These are phyloP conservation scores for Cryptomyrus ogoouensis DNA, from an alignment of 2,113 vertebrate genomes.

Conservation along the genomic window DNA sequence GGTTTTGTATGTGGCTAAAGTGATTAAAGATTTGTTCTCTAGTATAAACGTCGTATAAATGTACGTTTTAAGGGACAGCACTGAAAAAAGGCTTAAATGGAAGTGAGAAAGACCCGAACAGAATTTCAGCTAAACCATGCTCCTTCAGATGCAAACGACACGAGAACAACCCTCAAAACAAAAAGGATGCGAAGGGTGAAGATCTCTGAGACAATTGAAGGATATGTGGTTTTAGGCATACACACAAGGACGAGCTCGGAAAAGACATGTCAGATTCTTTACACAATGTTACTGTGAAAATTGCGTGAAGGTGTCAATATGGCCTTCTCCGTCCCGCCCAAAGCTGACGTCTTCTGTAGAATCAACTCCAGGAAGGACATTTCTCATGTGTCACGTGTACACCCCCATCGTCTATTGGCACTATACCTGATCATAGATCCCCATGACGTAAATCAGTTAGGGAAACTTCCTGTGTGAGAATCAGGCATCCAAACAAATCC, in stretches of 20 bases:
- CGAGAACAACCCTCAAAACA: background rate
- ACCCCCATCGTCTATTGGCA: conserved; percentile 8
- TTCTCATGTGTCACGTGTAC: conserved; percentile 6
- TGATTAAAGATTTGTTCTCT: background rate
- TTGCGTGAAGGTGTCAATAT: background rate
- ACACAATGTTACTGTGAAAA: background rate
- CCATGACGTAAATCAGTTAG: conserved; percentile 11
- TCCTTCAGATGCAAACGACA: background rate
- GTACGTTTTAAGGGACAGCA: background rate
- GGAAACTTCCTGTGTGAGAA: background rate
- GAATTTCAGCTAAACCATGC: background rate
- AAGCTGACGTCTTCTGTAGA: conserved; percentile 18
- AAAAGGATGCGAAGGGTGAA: background rate
- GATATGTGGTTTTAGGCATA: background rate
- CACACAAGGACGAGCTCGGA: conserved; percentile 26
- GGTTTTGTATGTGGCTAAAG: background rate
- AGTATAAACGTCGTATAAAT: background rate
- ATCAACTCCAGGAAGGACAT: conserved; percentile 15
- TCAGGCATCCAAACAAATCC: background rate
- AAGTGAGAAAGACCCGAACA: background rate
- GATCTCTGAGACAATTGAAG: background rate
- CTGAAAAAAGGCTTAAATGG: background rate
- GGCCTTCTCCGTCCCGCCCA: conserved; percentile 23
- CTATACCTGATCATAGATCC: conserved; percentile 18
- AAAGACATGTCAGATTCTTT: conserved; percentile 39